Percentiles rank a stretch among this genome's conserved stretches.
Evolutionary conservation across 2,888 invertebrate genomes (phyloP).

Genomic region (Pterobdella sp.): DNA sequence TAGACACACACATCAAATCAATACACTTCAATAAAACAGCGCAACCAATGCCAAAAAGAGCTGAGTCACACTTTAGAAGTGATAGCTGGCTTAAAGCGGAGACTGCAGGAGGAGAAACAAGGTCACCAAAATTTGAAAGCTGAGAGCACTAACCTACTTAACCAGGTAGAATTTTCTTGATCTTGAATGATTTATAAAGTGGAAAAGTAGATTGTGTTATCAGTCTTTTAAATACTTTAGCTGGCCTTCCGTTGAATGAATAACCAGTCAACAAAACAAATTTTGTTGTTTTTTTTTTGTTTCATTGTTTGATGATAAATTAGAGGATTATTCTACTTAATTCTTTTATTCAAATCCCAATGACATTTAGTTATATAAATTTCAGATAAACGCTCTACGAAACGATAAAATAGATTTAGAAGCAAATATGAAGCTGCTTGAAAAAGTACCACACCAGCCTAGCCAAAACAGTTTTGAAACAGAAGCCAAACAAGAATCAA

Average conservation of each 20-base stretch:
- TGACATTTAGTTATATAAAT: background rate
- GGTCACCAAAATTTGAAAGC: conserved; percentile 31
- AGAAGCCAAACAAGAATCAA: background rate
- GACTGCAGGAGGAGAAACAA: conserved; percentile 42
- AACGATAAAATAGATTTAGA: background rate
- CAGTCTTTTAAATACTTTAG: too few relatives aligned
- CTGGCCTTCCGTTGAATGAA: too few relatives aligned
- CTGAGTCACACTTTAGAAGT: conserved; percentile 46
- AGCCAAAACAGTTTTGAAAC: background rate
- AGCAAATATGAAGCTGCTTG: background rate
- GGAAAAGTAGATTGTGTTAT: too few relatives aligned
- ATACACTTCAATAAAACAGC: conserved; percentile 24
- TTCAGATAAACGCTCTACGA: background rate
- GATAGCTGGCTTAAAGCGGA: conserved; percentile 44
- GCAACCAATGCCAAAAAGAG: conserved; percentile 42
- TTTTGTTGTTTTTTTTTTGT: background rate
- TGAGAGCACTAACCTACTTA: conserved; percentile 33
- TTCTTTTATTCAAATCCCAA: background rate
- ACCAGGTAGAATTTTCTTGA: conserved; percentile 31
- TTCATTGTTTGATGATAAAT: background rate
- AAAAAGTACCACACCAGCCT: background rate
- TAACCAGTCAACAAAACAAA: too few relatives aligned
- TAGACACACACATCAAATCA: background rate
- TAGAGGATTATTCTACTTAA: background rate
- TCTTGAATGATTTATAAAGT: background rate